Evolutionary conservation across 2,797 vertebrate species (phyloP).

Genomic region (Tachyglossus aculeatus): DNA sequence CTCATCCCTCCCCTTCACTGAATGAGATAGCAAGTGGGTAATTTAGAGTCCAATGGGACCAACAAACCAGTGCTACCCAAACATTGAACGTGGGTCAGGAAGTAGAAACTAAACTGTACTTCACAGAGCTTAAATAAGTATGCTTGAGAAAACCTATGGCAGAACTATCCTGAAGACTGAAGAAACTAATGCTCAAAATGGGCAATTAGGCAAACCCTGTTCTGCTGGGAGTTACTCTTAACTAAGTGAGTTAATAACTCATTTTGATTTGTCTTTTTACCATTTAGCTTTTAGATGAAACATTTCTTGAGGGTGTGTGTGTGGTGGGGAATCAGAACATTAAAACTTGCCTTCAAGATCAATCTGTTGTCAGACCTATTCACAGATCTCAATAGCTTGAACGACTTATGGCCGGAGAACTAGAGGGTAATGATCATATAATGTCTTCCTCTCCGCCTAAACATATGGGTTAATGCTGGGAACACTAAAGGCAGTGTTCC

Average conservation of each 20-base stretch:
- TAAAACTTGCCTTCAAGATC: background rate
- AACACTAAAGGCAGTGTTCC: constrained; percentile 3
- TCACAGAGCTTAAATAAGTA: constrained; percentile 4
- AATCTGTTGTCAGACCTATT: background rate
- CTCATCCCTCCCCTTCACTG: too few species aligned
- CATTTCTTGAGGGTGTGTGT: too few species aligned
- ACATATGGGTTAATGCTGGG: background rate
- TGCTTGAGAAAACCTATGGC: background rate
- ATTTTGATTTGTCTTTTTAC: background rate
- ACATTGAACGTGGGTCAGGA: constrained; percentile 3
- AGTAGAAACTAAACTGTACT: background rate
- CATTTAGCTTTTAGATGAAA: constrained; percentile 6
- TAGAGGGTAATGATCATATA: background rate
- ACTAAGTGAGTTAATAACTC: background rate
- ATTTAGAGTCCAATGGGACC: too few species aligned
- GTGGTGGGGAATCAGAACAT: background rate
- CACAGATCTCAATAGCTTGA: background rate
- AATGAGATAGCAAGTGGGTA: too few species aligned
- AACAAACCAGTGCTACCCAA: background rate
- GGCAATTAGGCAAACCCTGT: background rate
- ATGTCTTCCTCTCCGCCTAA: background rate
- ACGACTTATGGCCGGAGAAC: constrained; percentile 5
- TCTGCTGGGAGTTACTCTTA: background rate
- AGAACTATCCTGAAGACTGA: background rate
- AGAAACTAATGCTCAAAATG: background rate